Conservation (phyloP, 2,113 vertebrate genomes). For the Ardeotis arabs region DNA sequence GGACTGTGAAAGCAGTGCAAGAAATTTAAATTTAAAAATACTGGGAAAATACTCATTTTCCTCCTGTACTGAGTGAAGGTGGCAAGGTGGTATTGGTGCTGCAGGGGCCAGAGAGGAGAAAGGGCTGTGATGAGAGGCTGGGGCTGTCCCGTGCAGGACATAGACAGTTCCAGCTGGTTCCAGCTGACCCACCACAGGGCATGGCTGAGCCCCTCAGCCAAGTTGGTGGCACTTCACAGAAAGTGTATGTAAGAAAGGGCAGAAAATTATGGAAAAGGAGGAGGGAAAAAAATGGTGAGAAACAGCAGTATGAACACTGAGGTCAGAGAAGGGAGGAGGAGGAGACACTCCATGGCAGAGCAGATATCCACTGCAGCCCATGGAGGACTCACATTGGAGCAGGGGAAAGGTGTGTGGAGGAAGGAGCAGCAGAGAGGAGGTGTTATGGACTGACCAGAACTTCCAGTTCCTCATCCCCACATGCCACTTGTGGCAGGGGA, state of each 20-base stretch:
- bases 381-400: background rate
- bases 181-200: no score
- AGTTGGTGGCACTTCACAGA: rapidly evolving
- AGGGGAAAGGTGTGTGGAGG: background rate
- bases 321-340: background rate
- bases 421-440: background rate
- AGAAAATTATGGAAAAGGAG: background rate
- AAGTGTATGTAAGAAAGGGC: background rate
- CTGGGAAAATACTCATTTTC: background rate
- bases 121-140: background rate
- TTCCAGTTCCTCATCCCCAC: background rate
- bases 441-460: background rate
- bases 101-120: background rate
- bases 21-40: background rate
- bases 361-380: background rate
- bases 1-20: background rate
- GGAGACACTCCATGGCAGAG: background rate
- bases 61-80: background rate
- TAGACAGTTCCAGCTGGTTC: background rate
- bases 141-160: rapidly evolving
- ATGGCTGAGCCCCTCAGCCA: rapidly evolving
- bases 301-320: background rate
- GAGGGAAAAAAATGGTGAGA: background rate
- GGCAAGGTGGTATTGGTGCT: no score
- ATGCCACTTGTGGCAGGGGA: background rate